phyloP scores from a whole-genome alignment of 53 echinoderm and acorn worm genomes.

The Patiria pectinifera region DNA sequence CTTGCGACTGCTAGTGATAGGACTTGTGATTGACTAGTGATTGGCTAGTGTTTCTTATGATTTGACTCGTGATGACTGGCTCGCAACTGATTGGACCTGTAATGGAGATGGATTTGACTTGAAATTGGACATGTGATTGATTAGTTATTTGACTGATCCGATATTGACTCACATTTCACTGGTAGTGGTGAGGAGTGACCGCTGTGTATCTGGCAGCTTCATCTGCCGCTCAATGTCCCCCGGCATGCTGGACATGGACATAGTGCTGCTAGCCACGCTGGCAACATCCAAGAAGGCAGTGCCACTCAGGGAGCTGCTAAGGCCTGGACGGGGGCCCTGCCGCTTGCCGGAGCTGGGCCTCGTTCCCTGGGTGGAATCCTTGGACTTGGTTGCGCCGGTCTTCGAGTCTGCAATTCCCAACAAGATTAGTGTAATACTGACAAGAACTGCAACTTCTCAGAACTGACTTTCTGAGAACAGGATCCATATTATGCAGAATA shows the following conservation, averaged over 20 bases:
- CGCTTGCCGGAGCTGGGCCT: conserved; percentile 64
- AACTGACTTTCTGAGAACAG: no score
- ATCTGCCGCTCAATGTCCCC: conserved; percentile 81
- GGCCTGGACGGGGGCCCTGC: conserved; percentile 77
- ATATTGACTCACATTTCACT: conserved; percentile 85
- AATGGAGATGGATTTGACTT: no score
- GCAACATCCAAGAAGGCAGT: conserved; percentile 98
- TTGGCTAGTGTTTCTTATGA: no score
- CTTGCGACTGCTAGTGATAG: no score
- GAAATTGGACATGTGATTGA: background rate
- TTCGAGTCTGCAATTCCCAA: background rate
- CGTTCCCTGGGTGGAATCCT: conserved; percentile 36
- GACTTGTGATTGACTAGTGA: no score
- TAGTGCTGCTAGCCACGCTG: conserved; percentile 88
- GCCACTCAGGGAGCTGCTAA: conserved; percentile 91
- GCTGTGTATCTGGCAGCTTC: conserved; percentile 70
- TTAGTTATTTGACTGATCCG: background rate
- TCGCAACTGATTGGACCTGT: no score
- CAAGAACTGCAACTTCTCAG: no score
- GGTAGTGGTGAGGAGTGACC: conserved; percentile 65
- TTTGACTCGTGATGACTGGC: no score
- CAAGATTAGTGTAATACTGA: background rate
- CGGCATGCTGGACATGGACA: conserved; percentile 96
- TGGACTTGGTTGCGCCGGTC: background rate
- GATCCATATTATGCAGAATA: no score